Base-by-base conservation (phyloP, 2,888 invertebrate genomes). In the Matsumyia berberina region DNA sequence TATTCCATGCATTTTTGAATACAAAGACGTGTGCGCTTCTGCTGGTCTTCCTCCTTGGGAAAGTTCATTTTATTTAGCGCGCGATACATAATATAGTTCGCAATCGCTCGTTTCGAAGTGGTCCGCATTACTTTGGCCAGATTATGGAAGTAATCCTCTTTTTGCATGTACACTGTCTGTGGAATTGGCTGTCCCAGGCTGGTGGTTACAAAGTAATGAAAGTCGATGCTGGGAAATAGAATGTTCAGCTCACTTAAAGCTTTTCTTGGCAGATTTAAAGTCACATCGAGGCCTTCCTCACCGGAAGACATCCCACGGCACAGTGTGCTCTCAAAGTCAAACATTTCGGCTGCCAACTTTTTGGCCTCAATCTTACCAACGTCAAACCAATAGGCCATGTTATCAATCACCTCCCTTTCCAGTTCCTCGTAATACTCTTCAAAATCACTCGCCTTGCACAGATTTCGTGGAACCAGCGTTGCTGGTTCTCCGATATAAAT, bases 41-140 rank as follows among this genome's bases (percentile, higher is more conserved):
- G 55, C 5, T 19, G 12, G 5, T 85, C 80, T 2, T 72, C 57
- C 0, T 87, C 69, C 2, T 88, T 51, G 17, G 87, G 57, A 58
- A 91, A 90, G 0, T 87, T 72, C 2, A 57, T 90, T 86, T 5
- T 87, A 87, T 81, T 39, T 7, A 91, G 58, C 0, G 91, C 66
- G 0, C 80, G 86, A 51, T 87, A 91, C 74, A 89, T 90, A 9
- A 91, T 88, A 39, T 91, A 91, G 86, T 91, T 90, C 35, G 91
- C 91, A 7, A 91, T 29, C 5, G 80, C 85, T 0, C 81, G 79
- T 3, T 87, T 87, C 0, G 89, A 86, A 0, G 89, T 89, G 0
- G 73, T 72, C 0, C 87, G 87, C 0, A 91, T 87, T 0, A 89
- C 86, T 7, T 86, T 42, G 1, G 88, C 77, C 2, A 91, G 42